Base-by-base conservation (phyloP, 1,140 invertebrate genomes). In the Odontomachus brunneus region DNA sequence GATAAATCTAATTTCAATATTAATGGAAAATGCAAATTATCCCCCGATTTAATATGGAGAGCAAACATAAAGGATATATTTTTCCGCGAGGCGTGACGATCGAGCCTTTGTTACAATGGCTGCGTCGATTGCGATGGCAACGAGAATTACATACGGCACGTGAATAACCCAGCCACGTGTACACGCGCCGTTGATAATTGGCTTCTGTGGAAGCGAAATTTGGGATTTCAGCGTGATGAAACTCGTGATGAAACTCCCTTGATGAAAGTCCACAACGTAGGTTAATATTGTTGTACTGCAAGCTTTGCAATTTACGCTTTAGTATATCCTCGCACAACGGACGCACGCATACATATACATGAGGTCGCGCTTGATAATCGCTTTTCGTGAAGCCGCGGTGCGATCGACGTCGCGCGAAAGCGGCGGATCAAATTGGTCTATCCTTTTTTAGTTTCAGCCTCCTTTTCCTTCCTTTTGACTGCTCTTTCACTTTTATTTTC, bases 151-250 rank as follows among this genome's bases (percentile, higher is more conserved):
- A 15, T 17, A 15, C 17, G 71, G 57, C 71, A 74, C 71, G 71
- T 60, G 71, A 59, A 74, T 74, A 74, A 74, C 57, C 71, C 33
- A 19, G 51, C 33, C 71, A 74, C 53, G 71, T 48, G 71, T 15
- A 59, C 55, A 60, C 55, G 55, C 33, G 55, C 38, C 26, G 22
- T n/a, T 22, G 19, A 74, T 74, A 62, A 74, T 62, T 74, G 72
- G 29, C 69, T 26, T 62, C 24, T 1, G 15, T n/a, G 4, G 15
- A 33, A 26, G 38, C 12, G 57, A 74, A 60, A 74, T 48, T 59
- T 60, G 33, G 38, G 22, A 74, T 74, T 60, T 44, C n/a, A 33
- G 19, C 22, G 19, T 17, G 51, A 17, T 19, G 15, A 73, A 73
- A 72, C 57, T 72, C 15, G 15, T 5, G 19, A 53, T n/a, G n/a